A percentile compares a stretch with the other conserved stretches of the same genome.
phyloP scores from a whole-genome alignment of 1,140 invertebrate genomes.

The Trachymyrmex cornetzi region DNA sequence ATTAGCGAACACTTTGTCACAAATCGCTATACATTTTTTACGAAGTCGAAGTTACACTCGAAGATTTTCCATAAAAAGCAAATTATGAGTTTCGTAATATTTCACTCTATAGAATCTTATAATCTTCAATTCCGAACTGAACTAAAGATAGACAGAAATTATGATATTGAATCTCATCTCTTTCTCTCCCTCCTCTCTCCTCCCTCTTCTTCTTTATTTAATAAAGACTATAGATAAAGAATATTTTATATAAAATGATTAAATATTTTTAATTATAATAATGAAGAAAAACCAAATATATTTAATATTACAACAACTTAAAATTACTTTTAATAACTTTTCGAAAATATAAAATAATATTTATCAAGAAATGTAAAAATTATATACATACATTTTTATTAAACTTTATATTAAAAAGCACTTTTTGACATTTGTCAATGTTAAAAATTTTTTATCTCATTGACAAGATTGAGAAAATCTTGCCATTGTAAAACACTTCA shows the following conservation, averaged over 20 bases:
- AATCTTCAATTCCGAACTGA: background rate
- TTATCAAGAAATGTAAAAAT: background rate
- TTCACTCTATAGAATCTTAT: background rate
- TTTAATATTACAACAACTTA: background rate
- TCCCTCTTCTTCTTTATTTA: background rate
- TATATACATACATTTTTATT: background rate
- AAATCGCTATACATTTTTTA: background rate
- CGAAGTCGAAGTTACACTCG: conserved; percentile 9
- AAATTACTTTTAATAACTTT: background rate
- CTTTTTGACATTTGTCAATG: background rate
- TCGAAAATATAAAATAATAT: background rate
- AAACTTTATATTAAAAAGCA: background rate
- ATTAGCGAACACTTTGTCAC: too few relatives aligned
- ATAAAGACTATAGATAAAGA: background rate
- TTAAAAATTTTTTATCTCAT: background rate
- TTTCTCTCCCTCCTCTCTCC: too few relatives aligned
- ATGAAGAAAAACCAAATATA: background rate
- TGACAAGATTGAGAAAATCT: conserved; percentile 19
- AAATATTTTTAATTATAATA: conserved; percentile 1
- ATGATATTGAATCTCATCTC: too few relatives aligned
- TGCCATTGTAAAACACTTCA: background rate
- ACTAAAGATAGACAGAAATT: background rate
- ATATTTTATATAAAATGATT: background rate
- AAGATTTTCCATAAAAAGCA: background rate
- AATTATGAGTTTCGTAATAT: background rate